These are phyloP conservation scores for Lordiphosa mommai DNA, from an alignment of 1,140 invertebrate species.

Conservation along the genomic window DNA sequence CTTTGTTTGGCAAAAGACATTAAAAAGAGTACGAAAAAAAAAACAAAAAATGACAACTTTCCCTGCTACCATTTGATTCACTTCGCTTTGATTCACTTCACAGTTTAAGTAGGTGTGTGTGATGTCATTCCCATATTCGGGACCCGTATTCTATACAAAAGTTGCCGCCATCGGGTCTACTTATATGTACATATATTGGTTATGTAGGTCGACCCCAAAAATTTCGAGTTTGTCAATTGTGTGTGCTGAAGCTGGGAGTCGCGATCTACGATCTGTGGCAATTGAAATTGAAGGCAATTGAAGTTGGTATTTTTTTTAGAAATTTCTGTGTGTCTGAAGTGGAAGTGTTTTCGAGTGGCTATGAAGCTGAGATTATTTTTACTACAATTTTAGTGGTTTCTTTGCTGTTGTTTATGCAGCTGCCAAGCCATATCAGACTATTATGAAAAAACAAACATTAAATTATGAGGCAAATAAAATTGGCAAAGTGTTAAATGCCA, in stretches of 20 bases:
- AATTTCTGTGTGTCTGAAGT: constrained; percentile 34
- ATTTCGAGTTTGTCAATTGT: constrained; percentile 57
- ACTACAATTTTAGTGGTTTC: constrained; percentile 5
- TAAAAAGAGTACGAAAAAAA: too few species aligned
- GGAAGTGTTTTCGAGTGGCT: constrained; percentile 42
- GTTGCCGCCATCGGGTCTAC: constrained; percentile 41
- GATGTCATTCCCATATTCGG: constrained; percentile 50
- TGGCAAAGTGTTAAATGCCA: constrained; percentile 36
- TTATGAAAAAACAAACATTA: constrained; percentile 29
- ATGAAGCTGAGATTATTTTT: constrained; percentile 15
- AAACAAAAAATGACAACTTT: background rate
- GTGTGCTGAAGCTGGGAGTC: constrained; percentile 20
- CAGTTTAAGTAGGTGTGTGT: constrained; percentile 42
- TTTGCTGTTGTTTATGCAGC: constrained; percentile 52
- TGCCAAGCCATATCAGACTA: constrained; percentile 20
- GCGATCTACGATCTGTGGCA: constrained; percentile 42
- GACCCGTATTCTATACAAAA: constrained; percentile 31
- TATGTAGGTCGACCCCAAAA: constrained; percentile 50
- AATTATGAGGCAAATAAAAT: constrained; percentile 31
- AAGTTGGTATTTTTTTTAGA: constrained; percentile 60
- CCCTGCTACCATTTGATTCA: constrained; percentile 25
- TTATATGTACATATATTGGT: constrained; percentile 15
- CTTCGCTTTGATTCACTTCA: constrained; percentile 44
- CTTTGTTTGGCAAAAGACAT: too few species aligned
- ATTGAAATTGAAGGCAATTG: constrained; percentile 46